Percentiles rank a stretch among this genome's conserved stretches.
phyloP scores from a whole-genome alignment of 2,888 invertebrate species.

The Argynnis bischoffii region DNA sequence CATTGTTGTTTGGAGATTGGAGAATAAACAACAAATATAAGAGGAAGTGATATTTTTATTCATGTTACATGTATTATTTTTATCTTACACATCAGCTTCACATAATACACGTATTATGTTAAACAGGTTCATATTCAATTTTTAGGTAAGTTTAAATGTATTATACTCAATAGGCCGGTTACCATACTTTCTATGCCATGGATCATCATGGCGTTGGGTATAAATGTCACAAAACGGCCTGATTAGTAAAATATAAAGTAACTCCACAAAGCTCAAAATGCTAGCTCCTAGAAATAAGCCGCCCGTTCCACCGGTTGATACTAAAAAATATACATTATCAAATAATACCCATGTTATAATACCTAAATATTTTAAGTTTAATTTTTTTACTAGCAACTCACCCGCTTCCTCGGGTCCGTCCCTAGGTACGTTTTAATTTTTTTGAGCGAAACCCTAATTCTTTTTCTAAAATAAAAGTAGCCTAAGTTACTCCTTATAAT shows the following conservation, averaged over 20 bases:
- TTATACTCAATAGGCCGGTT: slow-evolving; percentile 61
- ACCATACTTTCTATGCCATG: slow-evolving; percentile 69
- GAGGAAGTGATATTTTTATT: no score
- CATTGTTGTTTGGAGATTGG: slow-evolving; percentile 35
- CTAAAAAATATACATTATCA: slow-evolving; percentile 53
- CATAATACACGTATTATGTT: not conserved
- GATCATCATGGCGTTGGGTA: slow-evolving; percentile 67
- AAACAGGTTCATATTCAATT: not conserved
- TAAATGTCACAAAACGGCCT: slow-evolving; percentile 75
- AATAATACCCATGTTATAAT: not conserved
- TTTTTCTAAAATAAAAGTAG: no score
- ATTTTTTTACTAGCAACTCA: no score
- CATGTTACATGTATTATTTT: no score
- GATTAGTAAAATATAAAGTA: slow-evolving; percentile 81
- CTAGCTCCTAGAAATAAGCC: slow-evolving; percentile 86
- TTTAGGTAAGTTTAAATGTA: slow-evolving; percentile 47
- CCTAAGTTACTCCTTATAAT: no score
- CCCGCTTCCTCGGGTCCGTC: no score
- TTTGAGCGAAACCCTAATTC: no score
- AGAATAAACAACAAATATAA: no score
- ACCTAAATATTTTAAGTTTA: not conserved
- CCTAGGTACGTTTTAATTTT: no score
- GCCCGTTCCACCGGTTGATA: slow-evolving; percentile 85
- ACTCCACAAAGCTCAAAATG: slow-evolving; percentile 85
- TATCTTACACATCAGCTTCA: not conserved